Base-by-base conservation (phyloP, 1,140 invertebrate species). In the Bombus balteatus region DNA sequence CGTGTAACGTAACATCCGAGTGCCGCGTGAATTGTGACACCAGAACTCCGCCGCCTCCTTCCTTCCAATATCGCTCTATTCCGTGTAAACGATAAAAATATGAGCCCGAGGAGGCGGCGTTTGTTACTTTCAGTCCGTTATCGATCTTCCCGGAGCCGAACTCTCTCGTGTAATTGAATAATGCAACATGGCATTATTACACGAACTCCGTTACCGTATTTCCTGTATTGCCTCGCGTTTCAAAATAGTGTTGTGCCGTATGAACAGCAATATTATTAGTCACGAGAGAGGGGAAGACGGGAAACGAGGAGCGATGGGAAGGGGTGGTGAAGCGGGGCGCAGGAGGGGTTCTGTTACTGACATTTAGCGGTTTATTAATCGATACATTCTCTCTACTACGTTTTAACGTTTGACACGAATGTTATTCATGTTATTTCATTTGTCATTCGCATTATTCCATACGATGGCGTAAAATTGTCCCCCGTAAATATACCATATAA, bases 321-420 rank as follows among this genome's bases (percentile, higher is more conserved):
- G 25, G 43, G 12, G 22, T 53, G 43, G 43, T 2, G 13, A 39
- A 18, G 39, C 2, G 47, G 75, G 34, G 25, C 28, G 32, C 47
- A 53, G 28, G 47, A 37, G 77, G 77, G 68, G 25, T 80, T 71
- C 83, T 85, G 83, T 85, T 85, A 78, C 83, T 85, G 83, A 85
- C 83, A 85, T 85, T 85, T 85, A 85, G 83, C 83, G 83, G 83
- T 85, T 85, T 85, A 85, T 85, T 85, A 85, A 85, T 85, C 83
- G 83, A 85, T 85, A 85, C 83, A 85, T 62, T 85, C 83, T 71
- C 82, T 70, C 76, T 25, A 53, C 41, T 22, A 34, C 76, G 76
- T 78, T 80, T 80, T 80, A 85, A 73, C 83, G 83, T 85, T 65
- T 80, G 39, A 80, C 75, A 65, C 22, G 77, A 85, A 85, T 78